Percentiles rank a stretch among this genome's conserved stretches.
Evolutionary conservation across 53 echinoderm and acorn worm species (phyloP).

Genomic region (Glandiceps talaboti): DNA sequence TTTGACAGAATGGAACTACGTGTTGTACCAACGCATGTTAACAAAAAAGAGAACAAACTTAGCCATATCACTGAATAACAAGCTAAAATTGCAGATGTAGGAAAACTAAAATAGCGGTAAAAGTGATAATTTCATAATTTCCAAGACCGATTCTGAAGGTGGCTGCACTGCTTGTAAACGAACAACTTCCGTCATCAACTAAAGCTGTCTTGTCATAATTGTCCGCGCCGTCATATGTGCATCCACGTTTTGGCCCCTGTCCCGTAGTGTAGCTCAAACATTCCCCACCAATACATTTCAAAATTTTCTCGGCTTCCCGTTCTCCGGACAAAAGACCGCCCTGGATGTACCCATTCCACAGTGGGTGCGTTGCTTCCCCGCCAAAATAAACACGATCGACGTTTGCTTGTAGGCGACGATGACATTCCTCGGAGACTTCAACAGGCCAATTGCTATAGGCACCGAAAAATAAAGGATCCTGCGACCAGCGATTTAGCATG

Average conservation of each 20-base stretch:
- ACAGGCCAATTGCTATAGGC: conserved; percentile 25
- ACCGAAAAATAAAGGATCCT: conserved; percentile 31
- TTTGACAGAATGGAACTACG: no score
- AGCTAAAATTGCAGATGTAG: no score
- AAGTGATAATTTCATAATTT: no score
- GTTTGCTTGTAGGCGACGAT: conserved; percentile 14
- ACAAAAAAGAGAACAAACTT: no score
- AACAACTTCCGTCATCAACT: background rate
- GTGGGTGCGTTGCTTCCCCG: conserved; percentile 35
- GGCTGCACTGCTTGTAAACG: background rate
- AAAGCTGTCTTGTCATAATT: background rate
- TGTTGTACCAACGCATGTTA: no score
- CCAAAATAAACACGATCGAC: conserved; percentile 40
- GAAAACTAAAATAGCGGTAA: no score
- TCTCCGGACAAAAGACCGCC: conserved; percentile 33
- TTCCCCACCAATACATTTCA: conserved; percentile 9
- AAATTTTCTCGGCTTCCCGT: conserved; percentile 38
- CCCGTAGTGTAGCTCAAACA: background rate
- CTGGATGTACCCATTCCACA: conserved; percentile 26
- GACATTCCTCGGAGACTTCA: conserved; percentile 10
- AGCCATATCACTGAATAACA: no score
- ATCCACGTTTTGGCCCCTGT: background rate
- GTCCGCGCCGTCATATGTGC: background rate
- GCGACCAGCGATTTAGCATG: conserved; percentile 27
- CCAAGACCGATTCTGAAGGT: no score